phyloP scores from a whole-genome alignment of 2,113 vertebrate species.

The Scytalopus superciliaris region DNA sequence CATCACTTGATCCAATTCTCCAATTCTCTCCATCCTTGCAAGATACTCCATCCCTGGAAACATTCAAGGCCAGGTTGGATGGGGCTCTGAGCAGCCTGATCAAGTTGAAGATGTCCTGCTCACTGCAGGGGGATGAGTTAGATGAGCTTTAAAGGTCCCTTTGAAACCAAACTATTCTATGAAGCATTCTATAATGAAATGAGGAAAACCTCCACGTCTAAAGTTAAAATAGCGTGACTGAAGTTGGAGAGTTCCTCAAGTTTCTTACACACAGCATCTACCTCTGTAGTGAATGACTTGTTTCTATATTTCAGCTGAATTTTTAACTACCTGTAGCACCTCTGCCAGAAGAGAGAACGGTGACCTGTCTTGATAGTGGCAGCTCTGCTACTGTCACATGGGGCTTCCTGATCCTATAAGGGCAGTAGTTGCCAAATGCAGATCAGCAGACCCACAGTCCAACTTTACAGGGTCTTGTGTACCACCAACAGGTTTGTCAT shows the following conservation, averaged over 20 bases:
- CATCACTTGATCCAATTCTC: not conserved
- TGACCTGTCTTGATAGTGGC: not conserved
- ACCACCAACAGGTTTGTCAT: not conserved
- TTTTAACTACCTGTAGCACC: not conserved
- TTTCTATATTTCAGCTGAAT: not conserved
- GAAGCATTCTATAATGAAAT: not conserved
- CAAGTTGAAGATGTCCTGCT: not conserved
- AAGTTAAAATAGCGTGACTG: not conserved
- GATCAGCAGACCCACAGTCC: not conserved
- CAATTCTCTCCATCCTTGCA: not conserved
- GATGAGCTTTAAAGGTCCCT: not conserved
- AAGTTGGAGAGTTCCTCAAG: not conserved
- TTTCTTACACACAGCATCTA: not conserved
- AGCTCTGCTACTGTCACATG: not conserved
- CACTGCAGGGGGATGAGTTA: not conserved
- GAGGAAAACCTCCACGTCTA: not conserved
- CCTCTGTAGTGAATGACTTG: not conserved
- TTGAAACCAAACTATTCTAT: not conserved
- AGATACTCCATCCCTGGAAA: not conserved
- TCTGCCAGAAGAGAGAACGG: not conserved
- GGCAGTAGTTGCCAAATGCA: not conserved
- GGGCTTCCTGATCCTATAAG: not conserved
- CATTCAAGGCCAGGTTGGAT: not conserved
- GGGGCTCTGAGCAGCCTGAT: not conserved
- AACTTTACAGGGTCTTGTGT: accelerated